Evolutionary conservation across 2,113 vertebrate species (phyloP).

Genomic region (Otocyon megalotis): DNA sequence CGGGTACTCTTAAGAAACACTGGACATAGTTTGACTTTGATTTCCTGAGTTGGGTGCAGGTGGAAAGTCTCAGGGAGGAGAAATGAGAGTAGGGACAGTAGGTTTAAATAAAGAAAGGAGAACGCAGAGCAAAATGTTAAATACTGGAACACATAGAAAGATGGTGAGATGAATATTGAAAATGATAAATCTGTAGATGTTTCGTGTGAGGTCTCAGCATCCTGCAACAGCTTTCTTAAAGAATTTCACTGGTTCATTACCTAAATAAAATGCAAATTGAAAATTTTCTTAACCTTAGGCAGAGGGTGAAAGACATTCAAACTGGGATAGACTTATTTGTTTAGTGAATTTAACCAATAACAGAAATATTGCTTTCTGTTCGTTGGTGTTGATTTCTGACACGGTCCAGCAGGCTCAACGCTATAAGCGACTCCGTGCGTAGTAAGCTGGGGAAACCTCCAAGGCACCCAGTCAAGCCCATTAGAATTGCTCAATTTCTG

Average conservation of each 20-base stretch:
- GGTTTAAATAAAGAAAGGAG: not conserved
- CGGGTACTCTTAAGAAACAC: not conserved
- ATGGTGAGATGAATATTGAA: not conserved
- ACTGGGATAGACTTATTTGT: not conserved
- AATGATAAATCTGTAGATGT: not conserved
- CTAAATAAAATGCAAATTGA: not conserved
- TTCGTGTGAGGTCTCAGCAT: too few relatives aligned
- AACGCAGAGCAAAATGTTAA: too few relatives aligned
- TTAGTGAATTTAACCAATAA: not conserved
- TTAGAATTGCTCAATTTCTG: not conserved
- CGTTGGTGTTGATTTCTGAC: not conserved
- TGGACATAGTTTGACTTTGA: fast-evolving
- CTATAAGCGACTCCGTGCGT: fast-evolving
- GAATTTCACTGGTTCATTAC: not conserved
- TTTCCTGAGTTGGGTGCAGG: not conserved
- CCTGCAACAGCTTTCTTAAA: not conserved
- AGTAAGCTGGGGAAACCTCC: too few relatives aligned
- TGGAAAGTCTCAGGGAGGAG: not conserved
- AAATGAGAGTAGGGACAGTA: not conserved
- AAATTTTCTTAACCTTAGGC: not conserved
- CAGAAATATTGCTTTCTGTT: not conserved
- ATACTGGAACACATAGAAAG: not conserved
- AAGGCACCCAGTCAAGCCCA: fast-evolving
- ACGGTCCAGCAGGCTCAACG: too few relatives aligned
- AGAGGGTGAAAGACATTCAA: not conserved